Evolutionary conservation across 1,140 invertebrate genomes (phyloP).

Genomic region (Nautilus pompilius): DNA sequence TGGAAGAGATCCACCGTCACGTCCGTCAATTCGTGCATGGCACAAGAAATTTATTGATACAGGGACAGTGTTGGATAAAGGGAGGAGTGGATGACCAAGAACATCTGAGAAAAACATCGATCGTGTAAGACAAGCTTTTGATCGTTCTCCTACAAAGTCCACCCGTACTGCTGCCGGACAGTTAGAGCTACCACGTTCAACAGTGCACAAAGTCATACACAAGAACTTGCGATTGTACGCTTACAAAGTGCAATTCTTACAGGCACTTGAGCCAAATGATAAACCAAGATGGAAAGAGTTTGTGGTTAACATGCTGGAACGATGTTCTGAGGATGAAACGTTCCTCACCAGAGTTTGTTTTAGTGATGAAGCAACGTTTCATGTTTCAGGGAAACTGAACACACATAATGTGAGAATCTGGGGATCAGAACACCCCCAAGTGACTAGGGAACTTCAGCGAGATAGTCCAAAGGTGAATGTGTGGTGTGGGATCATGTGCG

Average conservation of each 20-base stretch:
- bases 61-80: neutral
- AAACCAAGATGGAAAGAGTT: slow-evolving; percentile 1
- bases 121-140: neutral
- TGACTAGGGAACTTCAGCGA: too few relatives aligned
- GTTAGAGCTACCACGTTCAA: neutral
- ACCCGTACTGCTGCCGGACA: neutral
- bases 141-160: neutral
- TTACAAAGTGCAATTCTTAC: neutral
- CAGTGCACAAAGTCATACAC: neutral
- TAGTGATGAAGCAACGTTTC: neutral
- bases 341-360: neutral
- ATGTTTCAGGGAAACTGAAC: neutral
- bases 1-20: neutral
- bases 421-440: neutral
- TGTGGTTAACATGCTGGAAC: neutral
- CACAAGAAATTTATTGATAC: neutral
- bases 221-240: neutral
- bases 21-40: neutral
- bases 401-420: neutral
- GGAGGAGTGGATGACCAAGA: neutral
- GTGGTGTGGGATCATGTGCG: too few relatives aligned
- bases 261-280: neutral
- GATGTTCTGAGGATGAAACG: neutral
- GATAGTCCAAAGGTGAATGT: too few relatives aligned
- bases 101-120: neutral